These are phyloP conservation scores for Mycalesis mineus DNA, from an alignment of 2,888 invertebrate species.

Conservation along the genomic window DNA sequence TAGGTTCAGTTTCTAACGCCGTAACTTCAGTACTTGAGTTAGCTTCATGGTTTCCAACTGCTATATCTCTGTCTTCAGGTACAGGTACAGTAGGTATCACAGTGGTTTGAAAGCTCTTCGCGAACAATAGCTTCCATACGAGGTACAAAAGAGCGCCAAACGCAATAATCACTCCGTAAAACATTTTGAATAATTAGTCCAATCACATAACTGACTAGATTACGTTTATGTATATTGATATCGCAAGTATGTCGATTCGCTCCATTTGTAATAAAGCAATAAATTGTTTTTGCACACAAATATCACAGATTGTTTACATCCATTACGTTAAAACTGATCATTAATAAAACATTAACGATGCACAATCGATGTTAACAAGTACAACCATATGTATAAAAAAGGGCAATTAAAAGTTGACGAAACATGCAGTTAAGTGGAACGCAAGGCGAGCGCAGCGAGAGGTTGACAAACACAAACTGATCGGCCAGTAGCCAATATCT, in stretches of 20 bases:
- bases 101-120: constrained; percentile 27
- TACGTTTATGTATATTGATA: constrained; percentile 38
- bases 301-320: constrained; percentile 40
- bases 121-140: constrained; percentile 57
- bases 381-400: constrained; percentile 3
- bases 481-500: constrained; percentile 56
- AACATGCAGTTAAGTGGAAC: constrained; percentile 32
- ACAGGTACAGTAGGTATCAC: constrained; percentile 4
- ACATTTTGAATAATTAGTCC: constrained; percentile 52
- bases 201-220: constrained; percentile 61
- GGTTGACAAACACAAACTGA: constrained; percentile 51
- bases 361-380: constrained; percentile 13
- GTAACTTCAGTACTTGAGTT: not conserved
- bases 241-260: constrained; percentile 37
- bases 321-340: constrained; percentile 33
- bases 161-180: constrained; percentile 62
- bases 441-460: constrained; percentile 42
- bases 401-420: constrained; percentile 15
- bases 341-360: constrained; percentile 37
- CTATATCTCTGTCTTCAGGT: constrained; percentile 16
- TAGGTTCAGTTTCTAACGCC: not conserved
- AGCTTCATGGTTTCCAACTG: constrained; percentile 1
- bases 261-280: constrained; percentile 53
- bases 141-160: constrained; percentile 55
- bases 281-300: constrained; percentile 35